Evolutionary conservation across 2,113 vertebrate species (phyloP), one percentile per base, ranked within the genome.

Genomic region (Otus sunia): DNA sequence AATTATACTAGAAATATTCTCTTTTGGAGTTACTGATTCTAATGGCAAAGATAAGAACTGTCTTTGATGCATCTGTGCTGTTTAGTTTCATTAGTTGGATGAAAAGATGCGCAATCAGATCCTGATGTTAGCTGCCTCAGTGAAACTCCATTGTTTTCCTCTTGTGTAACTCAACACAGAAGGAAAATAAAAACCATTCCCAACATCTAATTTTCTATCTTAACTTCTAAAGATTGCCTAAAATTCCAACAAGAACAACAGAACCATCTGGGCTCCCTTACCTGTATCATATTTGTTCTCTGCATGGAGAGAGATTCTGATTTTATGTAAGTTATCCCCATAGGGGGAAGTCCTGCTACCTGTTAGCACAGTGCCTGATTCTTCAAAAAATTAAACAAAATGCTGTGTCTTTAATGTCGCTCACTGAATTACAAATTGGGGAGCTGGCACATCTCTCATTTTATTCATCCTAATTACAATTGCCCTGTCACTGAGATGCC

Each of bases 401-500:
- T 53, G 13, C 80, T 96, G 58, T 95, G 91, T 97, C 96, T 97
- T 95, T 96, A 98, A 97, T 97, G 93, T 94, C 19, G 18, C 85
- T 95, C 76, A 83, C 89, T 97, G 97, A 97, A 98, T 97, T 98
- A 96, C 94, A 97, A 97, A 92, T 10, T 69, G 90, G 76, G 80
- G 72, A 95, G 94, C 80, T 98, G 96, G 97, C 97, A 97, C 92
- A 91, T 97, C 93, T 97, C 95, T 98, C 97, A 97, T 98, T 98
- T 98, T 97, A 96, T 97, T 98, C 97, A 95, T 97, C 96, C 97
- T 98, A 98, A 98, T 98, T 98, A 98, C 98, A 97, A 98, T 97
- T 97, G 97, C 96, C 97, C 97, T 98, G 98, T 98, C 98, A 98
- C 95, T 78, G 97, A 98, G 96, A 98, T 98, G 96, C 97, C 98